These are phyloP conservation scores for Margaritifera margaritifera DNA, from an alignment of 2,888 invertebrate genomes.

Conservation along the genomic window DNA sequence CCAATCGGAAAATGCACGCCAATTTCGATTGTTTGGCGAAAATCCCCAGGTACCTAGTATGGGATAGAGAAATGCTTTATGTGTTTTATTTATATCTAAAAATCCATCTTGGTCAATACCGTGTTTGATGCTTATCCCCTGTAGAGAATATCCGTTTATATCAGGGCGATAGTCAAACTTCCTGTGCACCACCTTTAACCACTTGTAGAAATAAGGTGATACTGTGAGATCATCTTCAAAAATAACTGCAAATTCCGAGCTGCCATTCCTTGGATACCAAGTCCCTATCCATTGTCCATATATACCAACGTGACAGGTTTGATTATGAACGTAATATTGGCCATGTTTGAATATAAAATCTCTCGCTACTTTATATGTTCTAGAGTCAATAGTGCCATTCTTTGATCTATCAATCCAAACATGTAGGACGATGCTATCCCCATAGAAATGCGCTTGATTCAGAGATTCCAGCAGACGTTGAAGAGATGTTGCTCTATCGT, in stretches of 20 bases:
- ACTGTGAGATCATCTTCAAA: constrained; percentile 64
- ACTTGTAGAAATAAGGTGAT: constrained; percentile 55
- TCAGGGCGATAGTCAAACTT: constrained; percentile 43
- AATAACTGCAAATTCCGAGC: constrained; percentile 56
- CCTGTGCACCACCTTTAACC: constrained; percentile 55
- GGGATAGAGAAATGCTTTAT: constrained; percentile 47
- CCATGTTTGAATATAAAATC: constrained; percentile 23
- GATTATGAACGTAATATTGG: constrained; percentile 8
- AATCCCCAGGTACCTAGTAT: constrained; percentile 59
- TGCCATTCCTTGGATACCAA: constrained; percentile 48
- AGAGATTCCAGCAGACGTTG: constrained; percentile 16
- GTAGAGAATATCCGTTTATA: constrained; percentile 53
- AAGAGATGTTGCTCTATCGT: constrained; percentile 14
- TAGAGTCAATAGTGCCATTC: constrained; percentile 3
- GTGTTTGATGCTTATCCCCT: constrained; percentile 47
- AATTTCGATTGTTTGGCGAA: constrained; percentile 47
- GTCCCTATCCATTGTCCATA: constrained; percentile 18
- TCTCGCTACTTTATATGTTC: constrained; percentile 3
- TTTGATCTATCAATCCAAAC: constrained; percentile 26
- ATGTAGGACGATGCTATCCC: constrained; percentile 14
- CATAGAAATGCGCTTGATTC: constrained; percentile 13
- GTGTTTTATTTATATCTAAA: constrained; percentile 25
- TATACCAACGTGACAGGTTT: constrained; percentile 12
- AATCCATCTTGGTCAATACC: constrained; percentile 8
- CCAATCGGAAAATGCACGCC: constrained; percentile 49